These are phyloP conservation scores for Archips xylosteana DNA, from an alignment of 2,888 invertebrate genomes.

Conservation along the genomic window DNA sequence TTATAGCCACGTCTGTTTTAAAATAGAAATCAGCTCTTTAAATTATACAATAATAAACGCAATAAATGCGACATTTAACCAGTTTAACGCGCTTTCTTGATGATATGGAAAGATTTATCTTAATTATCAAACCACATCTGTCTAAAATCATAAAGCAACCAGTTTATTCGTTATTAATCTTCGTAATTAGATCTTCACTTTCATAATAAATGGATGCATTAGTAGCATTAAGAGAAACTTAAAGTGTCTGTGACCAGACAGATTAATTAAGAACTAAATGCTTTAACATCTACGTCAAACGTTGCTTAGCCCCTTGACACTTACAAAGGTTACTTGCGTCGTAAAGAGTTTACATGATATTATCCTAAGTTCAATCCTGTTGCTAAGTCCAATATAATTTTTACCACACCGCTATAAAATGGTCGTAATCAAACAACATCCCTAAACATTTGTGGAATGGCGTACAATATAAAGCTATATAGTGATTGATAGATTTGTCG, in stretches of 20 bases:
- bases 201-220: no score
- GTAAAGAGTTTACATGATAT: slow-evolving; percentile 27
- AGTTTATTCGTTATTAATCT: neutral
- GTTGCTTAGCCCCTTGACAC: slow-evolving; percentile 25
- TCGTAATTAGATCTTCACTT: neutral
- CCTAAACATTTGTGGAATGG: no score
- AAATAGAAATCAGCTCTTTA: neutral
- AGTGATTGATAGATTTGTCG: no score
- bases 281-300: slow-evolving; percentile 17
- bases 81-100: neutral
- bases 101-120: neutral
- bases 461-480: no score
- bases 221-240: neutral
- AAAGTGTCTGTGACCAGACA: neutral
- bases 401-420: neutral
- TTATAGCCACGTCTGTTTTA: neutral
- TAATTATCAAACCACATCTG: neutral
- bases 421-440: no score
- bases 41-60: slow-evolving; percentile 1
- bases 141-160: neutral
- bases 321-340: slow-evolving; percentile 36
- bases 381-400: neutral
- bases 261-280: neutral
- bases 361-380: neutral
- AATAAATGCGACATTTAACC: slow-evolving; percentile 3